Conservation (phyloP, 2,113 vertebrate species). For the Dryoscopus gambensis region DNA sequence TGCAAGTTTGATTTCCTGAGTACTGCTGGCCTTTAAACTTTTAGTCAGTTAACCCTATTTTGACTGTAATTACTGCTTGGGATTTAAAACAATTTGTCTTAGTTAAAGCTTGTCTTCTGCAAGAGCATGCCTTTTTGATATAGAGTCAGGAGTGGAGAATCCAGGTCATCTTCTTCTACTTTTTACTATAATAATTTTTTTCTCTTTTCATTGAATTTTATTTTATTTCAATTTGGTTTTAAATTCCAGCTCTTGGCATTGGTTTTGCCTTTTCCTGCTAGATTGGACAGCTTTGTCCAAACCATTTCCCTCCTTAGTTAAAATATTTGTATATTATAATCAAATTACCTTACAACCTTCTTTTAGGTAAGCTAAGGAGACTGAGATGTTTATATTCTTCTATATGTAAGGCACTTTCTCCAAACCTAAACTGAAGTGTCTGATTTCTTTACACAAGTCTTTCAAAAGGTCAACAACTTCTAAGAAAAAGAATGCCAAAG, state of each 20-base stretch:
- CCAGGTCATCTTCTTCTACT: accelerated
- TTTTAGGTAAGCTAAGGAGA: not conserved
- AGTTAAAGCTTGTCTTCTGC: not conserved
- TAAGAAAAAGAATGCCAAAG: not conserved
- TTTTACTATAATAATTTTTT: not conserved
- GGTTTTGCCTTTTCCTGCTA: not conserved
- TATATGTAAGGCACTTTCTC: not conserved
- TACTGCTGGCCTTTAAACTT: not conserved
- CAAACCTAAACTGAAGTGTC: not conserved
- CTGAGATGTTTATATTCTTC: not conserved
- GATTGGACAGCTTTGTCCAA: not conserved
- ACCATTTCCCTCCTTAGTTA: not conserved
- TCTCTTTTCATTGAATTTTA: not conserved
- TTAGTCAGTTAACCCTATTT: not conserved
- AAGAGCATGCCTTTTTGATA: not conserved
- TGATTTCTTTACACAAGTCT: not conserved
- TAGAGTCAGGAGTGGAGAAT: not conserved
- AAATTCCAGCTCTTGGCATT: not conserved
- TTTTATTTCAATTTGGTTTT: not conserved
- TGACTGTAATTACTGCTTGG: not conserved
- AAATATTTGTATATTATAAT: not conserved
- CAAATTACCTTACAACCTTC: not conserved
- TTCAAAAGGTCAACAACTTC: not conserved
- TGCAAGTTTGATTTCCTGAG: not conserved
- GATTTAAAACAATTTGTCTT: not conserved